Evolutionary conservation across 2,113 vertebrate genomes (phyloP).

Genomic region (Chlorocebus sabaeus): DNA sequence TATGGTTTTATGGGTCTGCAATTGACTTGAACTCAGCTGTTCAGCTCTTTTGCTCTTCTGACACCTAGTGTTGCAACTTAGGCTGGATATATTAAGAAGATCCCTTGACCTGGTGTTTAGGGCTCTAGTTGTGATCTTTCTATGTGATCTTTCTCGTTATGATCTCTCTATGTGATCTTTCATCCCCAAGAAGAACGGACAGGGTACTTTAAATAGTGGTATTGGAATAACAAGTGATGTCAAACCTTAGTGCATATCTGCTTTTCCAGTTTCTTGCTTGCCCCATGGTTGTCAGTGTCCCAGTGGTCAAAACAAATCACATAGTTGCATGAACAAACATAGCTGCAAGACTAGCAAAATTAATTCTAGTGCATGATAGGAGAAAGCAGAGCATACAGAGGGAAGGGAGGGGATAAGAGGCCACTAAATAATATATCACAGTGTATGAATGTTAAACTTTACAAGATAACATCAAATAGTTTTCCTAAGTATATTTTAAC

Average conservation of each 20-base stretch:
- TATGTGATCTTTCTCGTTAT: too few species aligned
- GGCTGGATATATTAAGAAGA: neutral
- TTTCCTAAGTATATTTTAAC: neutral
- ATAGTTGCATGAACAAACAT: neutral
- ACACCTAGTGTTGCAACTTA: neutral
- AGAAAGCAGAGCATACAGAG: neutral
- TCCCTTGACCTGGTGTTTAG: neutral
- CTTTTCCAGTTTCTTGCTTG: neutral
- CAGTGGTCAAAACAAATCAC: neutral
- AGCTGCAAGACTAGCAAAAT: neutral
- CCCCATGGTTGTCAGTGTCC: neutral
- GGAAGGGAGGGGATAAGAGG: neutral
- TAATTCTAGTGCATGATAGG: neutral
- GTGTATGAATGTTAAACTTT: neutral
- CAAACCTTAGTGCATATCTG: neutral
- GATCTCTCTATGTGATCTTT: neutral
- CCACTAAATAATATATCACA: neutral
- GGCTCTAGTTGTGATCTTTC: neutral
- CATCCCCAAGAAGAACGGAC: neutral
- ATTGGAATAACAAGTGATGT: neutral
- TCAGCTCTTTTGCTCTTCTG: neutral
- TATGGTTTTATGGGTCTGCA: neutral
- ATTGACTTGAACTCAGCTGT: neutral
- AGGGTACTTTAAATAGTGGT: neutral
- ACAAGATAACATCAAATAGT: neutral